Percentiles rank a stretch among this genome's conserved stretches.
These are phyloP conservation scores for Sycophaga agraensis DNA, from an alignment of 1,140 invertebrate species.

Conservation along the genomic window DNA sequence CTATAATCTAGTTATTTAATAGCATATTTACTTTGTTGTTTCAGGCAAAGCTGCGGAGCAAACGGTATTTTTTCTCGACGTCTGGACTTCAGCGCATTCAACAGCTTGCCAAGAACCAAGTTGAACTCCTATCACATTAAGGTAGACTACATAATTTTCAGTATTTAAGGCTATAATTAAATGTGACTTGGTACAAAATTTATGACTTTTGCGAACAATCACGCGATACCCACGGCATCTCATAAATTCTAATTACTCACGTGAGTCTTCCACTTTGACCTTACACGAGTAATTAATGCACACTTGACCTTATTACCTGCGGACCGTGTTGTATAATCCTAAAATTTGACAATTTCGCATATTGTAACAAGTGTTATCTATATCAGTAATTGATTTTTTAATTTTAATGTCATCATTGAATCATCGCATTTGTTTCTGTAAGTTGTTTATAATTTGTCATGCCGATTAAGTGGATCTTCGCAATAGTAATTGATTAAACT, in stretches of 20 bases:
- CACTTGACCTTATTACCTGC: not conserved
- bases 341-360: no score
- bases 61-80: conserved; percentile 88
- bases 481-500: no score
- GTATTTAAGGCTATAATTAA: no score
- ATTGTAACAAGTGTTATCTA: no score
- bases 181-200: not conserved
- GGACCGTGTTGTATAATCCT: no score
- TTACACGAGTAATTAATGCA: not conserved
- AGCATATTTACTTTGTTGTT: conserved; percentile 38
- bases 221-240: not conserved
- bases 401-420: no score
- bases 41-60: conserved; percentile 81
- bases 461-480: no score
- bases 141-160: conserved; percentile 66
- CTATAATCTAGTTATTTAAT: not conserved
- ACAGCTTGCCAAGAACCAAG: conserved; percentile 88
- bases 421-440: no score
- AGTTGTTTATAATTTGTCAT: no score
- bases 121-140: conserved; percentile 98
- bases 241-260: not conserved
- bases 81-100: conserved; percentile 93
- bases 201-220: not conserved
- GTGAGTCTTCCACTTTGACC: not conserved
- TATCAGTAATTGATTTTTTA: no score